Percentiles rank a stretch among this genome's conserved stretches.
Conservation (phyloP, 2,113 vertebrate species). For the Myotis davidii region DNA sequence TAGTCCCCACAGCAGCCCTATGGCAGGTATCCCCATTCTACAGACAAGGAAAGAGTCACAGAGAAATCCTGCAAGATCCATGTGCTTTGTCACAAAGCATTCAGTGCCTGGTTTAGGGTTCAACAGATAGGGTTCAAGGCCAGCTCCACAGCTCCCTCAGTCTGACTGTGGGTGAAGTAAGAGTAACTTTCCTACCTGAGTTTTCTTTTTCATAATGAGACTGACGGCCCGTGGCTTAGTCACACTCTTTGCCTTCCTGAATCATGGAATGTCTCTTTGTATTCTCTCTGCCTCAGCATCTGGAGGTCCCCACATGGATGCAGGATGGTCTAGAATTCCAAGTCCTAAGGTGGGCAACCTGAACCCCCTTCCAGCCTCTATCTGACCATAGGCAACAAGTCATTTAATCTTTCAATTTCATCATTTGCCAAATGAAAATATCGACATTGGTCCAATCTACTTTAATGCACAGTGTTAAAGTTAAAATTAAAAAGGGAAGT, state of each 20-base stretch:
- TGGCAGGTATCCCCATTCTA: background rate
- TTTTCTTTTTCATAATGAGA: background rate
- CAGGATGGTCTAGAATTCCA: background rate
- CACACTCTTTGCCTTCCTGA: too few relatives aligned
- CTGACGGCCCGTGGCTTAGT: rapidly evolving
- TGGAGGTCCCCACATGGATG: background rate
- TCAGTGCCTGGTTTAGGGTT: rapidly evolving
- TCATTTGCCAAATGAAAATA: conserved; percentile 1
- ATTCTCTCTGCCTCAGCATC: background rate
- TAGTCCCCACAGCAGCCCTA: background rate
- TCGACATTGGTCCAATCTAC: background rate
- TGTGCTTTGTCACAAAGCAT: rapidly evolving
- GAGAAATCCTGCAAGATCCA: background rate
- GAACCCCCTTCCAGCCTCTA: background rate
- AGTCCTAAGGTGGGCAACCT: background rate
- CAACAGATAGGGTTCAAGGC: background rate
- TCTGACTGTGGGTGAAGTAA: background rate
- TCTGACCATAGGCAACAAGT: background rate
- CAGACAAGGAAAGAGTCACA: background rate
- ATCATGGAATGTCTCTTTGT: background rate
- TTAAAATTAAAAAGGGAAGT: background rate
- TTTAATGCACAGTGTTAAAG: background rate
- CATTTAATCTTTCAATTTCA: background rate
- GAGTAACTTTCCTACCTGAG: background rate
- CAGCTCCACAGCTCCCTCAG: background rate